Conservation (phyloP, 1,140 invertebrate species). For the Brachionus asplanchnoidis region DNA sequence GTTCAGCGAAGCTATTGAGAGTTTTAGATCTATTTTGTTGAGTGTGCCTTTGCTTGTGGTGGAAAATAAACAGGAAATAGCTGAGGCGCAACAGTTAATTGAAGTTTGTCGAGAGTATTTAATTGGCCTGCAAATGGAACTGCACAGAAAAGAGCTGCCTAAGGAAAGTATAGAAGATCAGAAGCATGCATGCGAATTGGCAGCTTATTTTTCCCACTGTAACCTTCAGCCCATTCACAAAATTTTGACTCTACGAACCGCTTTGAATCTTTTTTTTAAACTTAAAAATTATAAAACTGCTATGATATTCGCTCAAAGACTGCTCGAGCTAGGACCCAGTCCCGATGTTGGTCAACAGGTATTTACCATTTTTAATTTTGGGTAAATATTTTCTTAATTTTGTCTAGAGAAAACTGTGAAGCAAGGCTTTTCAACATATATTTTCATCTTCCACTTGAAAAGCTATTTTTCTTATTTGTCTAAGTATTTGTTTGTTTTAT, state of each 20-base stretch:
- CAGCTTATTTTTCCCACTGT: slow-evolving; percentile 97
- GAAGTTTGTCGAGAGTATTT: slow-evolving; percentile 92
- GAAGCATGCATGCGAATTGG: slow-evolving; percentile 63
- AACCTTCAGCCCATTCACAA: slow-evolving; percentile 90
- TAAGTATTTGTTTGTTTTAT: too few relatives aligned
- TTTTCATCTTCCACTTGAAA: too few relatives aligned
- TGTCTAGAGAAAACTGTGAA: too few relatives aligned
- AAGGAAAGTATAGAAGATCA: slow-evolving; percentile 76
- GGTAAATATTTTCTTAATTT: too few relatives aligned
- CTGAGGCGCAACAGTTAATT: slow-evolving; percentile 69
- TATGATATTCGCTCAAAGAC: slow-evolving; percentile 81
- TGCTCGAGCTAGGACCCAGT: slow-evolving; percentile 86
- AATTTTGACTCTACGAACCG: slow-evolving; percentile 87
- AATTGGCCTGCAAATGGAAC: slow-evolving; percentile 83
- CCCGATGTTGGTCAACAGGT: slow-evolving; percentile 71
- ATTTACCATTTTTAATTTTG: neutral
- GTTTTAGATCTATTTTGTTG: slow-evolving; percentile 76
- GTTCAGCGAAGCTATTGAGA: slow-evolving; percentile 84
- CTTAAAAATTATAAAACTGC: slow-evolving; percentile 93
- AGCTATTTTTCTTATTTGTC: too few relatives aligned
- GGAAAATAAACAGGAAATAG: slow-evolving; percentile 78
- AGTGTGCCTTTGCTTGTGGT: slow-evolving; percentile 84
- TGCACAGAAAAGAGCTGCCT: slow-evolving; percentile 78
- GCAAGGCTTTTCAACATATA: too few relatives aligned
- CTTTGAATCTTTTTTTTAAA: slow-evolving; percentile 96